These are phyloP conservation scores for Palaemon carinicauda DNA, from an alignment of 1,140 invertebrate species.

Conservation along the genomic window DNA sequence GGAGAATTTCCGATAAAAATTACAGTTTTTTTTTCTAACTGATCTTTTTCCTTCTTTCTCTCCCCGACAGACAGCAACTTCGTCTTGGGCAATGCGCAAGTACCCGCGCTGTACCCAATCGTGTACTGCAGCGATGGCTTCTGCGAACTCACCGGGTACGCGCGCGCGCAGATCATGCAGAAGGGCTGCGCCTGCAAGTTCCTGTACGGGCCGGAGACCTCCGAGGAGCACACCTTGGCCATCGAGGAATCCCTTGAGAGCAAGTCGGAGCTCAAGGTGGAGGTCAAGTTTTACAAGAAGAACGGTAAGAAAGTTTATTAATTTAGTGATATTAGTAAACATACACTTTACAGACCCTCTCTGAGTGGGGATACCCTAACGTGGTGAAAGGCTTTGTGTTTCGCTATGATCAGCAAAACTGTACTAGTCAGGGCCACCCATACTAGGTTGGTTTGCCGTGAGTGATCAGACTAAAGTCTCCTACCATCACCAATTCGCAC, in stretches of 20 bases:
- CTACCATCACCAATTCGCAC: no score
- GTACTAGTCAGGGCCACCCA: no score
- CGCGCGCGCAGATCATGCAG: slow-evolving; percentile 95
- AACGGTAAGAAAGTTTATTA: slow-evolving; percentile 81
- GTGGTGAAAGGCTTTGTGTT: no score
- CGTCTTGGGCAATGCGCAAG: slow-evolving; percentile 95
- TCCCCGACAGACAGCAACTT: slow-evolving; percentile 90
- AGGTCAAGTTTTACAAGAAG: slow-evolving; percentile 95
- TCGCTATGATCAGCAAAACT: no score
- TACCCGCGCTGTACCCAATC: slow-evolving; percentile 86
- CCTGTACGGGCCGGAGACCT: slow-evolving; percentile 89
- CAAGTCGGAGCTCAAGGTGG: slow-evolving; percentile 90
- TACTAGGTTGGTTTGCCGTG: no score
- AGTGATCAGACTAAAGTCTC: no score
- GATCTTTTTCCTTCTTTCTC: no score
- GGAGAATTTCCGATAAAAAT: not conserved
- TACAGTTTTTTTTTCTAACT: no score
- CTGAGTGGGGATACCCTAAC: no score
- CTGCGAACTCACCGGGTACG: slow-evolving; percentile 93
- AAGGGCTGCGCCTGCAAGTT: slow-evolving; percentile 96
- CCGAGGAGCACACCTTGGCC: slow-evolving; percentile 84
- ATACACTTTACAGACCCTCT: no score
- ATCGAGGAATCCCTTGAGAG: slow-evolving; percentile 89
- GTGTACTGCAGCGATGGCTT: slow-evolving; percentile 98
- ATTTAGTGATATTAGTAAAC: no score